A percentile compares a stretch with the other conserved stretches of the same genome.
These are phyloP conservation scores for Laspeyria flexula DNA, from an alignment of 2,888 invertebrate genomes.

Conservation along the genomic window DNA sequence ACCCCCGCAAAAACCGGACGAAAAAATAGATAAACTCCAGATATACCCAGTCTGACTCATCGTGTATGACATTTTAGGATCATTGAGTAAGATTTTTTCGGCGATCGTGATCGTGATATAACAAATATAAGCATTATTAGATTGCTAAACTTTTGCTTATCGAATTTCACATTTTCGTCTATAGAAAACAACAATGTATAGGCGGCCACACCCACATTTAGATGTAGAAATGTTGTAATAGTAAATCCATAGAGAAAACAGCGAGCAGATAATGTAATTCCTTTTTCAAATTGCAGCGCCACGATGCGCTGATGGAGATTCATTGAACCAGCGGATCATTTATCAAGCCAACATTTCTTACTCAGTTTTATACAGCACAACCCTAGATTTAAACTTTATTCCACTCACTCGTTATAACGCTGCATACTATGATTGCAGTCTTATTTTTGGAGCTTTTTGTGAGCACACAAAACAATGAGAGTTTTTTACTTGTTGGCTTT, in stretches of 20 bases:
- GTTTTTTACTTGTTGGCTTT: constrained; percentile 32
- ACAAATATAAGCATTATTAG: not conserved
- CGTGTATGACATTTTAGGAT: constrained; percentile 3
- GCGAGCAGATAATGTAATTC: constrained; percentile 63
- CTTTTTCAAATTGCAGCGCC: constrained; percentile 72
- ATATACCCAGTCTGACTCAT: constrained; percentile 9
- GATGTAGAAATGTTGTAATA: constrained; percentile 45
- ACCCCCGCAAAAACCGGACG: not conserved
- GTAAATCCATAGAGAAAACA: constrained; percentile 52
- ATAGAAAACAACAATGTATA: constrained; percentile 7
- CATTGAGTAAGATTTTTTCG: no score
- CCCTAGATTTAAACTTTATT: constrained; percentile 69
- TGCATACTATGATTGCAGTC: constrained; percentile 60
- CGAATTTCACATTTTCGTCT: constrained; percentile 1
- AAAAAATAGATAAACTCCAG: constrained; percentile 20
- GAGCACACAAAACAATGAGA: constrained; percentile 30
- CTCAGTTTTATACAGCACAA: constrained; percentile 66
- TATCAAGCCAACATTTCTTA: constrained; percentile 76
- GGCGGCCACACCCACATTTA: constrained; percentile 21
- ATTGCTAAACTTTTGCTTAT: not conserved
- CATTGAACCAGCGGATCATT: constrained; percentile 77
- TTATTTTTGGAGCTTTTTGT: constrained; percentile 60
- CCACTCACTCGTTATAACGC: constrained; percentile 59
- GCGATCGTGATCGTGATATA: no score
- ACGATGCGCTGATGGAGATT: constrained; percentile 76